Percentiles rank a stretch among this genome's conserved stretches.
phyloP scores from a whole-genome alignment of 2,797 vertebrate genomes.

The Hydrophis major region DNA sequence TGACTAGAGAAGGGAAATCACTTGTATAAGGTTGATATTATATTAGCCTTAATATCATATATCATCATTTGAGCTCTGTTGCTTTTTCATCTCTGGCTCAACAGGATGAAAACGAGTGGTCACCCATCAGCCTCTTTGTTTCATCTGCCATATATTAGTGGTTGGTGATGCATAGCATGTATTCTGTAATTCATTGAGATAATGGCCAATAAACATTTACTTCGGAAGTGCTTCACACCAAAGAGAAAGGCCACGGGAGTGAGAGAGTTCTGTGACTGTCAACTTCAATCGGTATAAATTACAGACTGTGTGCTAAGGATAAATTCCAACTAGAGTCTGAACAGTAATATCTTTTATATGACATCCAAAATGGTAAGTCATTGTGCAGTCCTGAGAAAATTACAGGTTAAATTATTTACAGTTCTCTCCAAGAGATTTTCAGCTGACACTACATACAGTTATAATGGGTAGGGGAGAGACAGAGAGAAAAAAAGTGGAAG shows the following conservation, averaged over 20 bases:
- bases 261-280: slow-evolving; percentile 35
- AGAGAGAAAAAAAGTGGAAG: no score
- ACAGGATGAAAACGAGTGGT: slow-evolving; percentile 21
- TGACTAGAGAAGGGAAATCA: not conserved
- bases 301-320: slow-evolving; percentile 32
- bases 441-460: not conserved
- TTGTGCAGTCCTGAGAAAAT: not conserved
- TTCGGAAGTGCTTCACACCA: slow-evolving; percentile 35
- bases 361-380: slow-evolving; percentile 34
- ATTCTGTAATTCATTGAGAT: slow-evolving; percentile 34
- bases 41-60: slow-evolving; percentile 28
- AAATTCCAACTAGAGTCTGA: slow-evolving; percentile 26
- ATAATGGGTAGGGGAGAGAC: not conserved
- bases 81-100: slow-evolving; percentile 19
- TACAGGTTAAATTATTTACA: slow-evolving; percentile 31
- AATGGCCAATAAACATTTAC: slow-evolving; percentile 36
- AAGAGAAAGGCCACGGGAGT: slow-evolving; percentile 30
- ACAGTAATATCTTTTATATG: slow-evolving; percentile 20
- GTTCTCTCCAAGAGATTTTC: not conserved
- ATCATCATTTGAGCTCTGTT: not conserved
- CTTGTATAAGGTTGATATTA: slow-evolving; percentile 7
- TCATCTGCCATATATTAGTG: not conserved
- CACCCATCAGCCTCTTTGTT: not conserved
- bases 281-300: slow-evolving; percentile 57
- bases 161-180: not conserved